These are phyloP conservation scores for Mycetomoellerius zeteki DNA, from an alignment of 1,140 invertebrate species.

Conservation along the genomic window DNA sequence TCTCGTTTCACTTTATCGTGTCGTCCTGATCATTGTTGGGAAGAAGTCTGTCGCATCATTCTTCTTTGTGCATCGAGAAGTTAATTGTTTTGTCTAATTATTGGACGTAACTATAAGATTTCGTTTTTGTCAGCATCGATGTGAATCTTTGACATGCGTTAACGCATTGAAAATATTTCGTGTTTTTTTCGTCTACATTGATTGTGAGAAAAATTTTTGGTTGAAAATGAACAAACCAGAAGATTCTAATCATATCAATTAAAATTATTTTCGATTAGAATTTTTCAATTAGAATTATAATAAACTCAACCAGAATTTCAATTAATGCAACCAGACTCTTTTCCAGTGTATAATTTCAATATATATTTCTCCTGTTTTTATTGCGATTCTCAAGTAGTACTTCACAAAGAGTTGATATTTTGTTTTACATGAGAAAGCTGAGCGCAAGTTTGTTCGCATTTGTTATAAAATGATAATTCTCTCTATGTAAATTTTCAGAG, in stretches of 20 bases:
- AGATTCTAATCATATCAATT: no score
- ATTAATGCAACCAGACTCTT: no score
- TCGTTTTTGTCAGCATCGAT: not conserved
- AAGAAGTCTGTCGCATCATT: slow-evolving; percentile 4
- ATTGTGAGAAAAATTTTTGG: no score
- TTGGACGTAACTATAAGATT: not conserved
- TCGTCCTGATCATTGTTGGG: not conserved
- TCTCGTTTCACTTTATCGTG: slow-evolving; percentile 39
- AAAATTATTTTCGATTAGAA: no score
- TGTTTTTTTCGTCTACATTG: not conserved
- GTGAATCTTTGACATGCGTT: not conserved
- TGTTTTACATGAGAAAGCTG: not conserved
- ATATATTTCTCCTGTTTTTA: not conserved
- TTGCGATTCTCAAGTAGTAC: not conserved
- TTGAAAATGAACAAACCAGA: no score
- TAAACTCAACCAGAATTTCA: no score
- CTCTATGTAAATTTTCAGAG: not conserved
- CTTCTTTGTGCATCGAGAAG: slow-evolving; percentile 32
- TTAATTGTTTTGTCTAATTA: slow-evolving; percentile 57
- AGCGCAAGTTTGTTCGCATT: not conserved
- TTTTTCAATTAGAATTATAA: no score
- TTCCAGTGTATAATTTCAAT: not conserved
- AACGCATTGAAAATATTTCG: not conserved
- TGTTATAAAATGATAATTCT: slow-evolving; percentile 35
- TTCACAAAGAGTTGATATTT: not conserved